These are phyloP conservation scores for Chaitophorus viminalis DNA, from an alignment of 2,888 invertebrate species.

Conservation along the genomic window DNA sequence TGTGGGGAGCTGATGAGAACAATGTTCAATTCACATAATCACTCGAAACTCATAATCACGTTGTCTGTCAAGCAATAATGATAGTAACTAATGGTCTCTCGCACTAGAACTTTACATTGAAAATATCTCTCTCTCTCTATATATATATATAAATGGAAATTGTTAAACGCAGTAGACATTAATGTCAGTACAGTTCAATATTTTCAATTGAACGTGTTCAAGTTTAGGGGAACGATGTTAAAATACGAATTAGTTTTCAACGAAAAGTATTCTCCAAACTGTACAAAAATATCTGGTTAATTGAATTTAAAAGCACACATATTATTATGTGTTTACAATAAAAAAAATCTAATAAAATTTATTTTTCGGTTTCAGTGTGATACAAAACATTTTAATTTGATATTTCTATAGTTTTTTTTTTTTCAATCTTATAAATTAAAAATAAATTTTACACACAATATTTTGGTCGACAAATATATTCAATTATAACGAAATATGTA, in stretches of 20 bases:
- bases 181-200: conserved; percentile 21
- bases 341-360: no score
- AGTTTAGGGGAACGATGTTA: neutral
- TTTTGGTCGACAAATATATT: no score
- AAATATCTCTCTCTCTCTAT: conserved; percentile 19
- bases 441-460: no score
- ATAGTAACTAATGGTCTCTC: conserved; percentile 36
- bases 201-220: neutral
- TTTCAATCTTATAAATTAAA: no score
- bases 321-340: no score
- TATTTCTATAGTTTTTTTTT: no score
- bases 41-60: conserved; percentile 32
- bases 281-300: neutral
- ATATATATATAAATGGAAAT: conserved; percentile 17
- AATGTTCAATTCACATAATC: conserved; percentile 32
- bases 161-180: conserved; percentile 4
- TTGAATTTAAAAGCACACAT: no score
- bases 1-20: conserved; percentile 22
- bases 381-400: no score
- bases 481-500: no score
- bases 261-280: neutral
- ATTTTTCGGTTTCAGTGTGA: no score
- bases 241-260: neutral
- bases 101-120: conserved; percentile 24
- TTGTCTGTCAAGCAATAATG: conserved; percentile 44